Base-by-base conservation (phyloP, 2,888 invertebrate species). In the Chloroclysta siterata region DNA sequence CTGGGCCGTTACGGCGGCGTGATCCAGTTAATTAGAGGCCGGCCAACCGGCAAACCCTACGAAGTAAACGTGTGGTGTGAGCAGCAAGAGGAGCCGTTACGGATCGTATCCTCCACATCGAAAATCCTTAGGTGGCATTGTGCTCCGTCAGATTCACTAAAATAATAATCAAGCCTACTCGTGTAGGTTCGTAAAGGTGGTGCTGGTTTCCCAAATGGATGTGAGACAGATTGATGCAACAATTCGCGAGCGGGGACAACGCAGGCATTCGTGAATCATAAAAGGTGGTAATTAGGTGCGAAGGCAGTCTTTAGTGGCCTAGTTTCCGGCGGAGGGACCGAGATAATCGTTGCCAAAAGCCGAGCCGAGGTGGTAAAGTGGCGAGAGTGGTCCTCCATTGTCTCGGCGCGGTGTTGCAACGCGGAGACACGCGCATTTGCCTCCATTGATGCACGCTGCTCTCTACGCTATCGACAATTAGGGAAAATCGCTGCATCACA, bases 361-460 rank as follows among this genome's bases (percentile, higher is more conserved):
- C 82, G 81, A 84, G 72, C 72, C 72, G 74, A 81, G 78, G 82
- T 83, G 83, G 72, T 68, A 84, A 22, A 84, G 82, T 84, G 78
- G 79, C 81, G 82, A 85, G 82, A 81, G 79, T 72, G 75, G 68
- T 65, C 65, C 78, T 72, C 84, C 77, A 88, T 89, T 90, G 89
- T 89, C 80, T 89, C 76, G 70, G 69, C 36, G 36, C 11, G 36
- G 76, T 89, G 84, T 80, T 84, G 89, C 84, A 89, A 90, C 80
- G 77, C 84, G 89, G 88, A 88, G 90, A 89, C 87, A 90, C 89
- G 91, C 88, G 84, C 85, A 78, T 90, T 87, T 89, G 85, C 82
- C 71, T 82, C 83, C 84, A 90, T 89, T 89, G 89, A 89, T 88
- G 87, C 87, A 83, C 82, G 52, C 74, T 65, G 61, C 67, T 71